Evolutionary conservation across 2,888 invertebrate genomes (phyloP).

Genomic region (Ophraella communa): DNA sequence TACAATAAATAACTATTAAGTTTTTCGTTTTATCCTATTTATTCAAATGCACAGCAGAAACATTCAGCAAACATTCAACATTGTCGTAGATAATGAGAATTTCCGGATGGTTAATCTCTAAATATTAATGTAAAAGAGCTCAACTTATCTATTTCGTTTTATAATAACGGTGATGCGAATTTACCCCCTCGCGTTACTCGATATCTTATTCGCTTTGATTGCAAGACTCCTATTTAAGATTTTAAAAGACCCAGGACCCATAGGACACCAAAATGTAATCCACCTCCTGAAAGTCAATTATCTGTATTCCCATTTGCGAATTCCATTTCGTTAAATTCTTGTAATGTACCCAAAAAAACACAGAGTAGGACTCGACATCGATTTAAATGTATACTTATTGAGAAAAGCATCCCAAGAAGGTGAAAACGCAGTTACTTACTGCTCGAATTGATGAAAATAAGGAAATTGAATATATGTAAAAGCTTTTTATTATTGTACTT

Average conservation of each 20-base stretch:
- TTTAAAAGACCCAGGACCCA: slow-evolving; percentile 17
- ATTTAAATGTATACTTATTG: background rate
- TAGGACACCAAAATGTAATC: slow-evolving; percentile 21
- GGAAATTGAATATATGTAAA: background rate
- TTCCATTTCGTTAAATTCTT: slow-evolving; percentile 8
- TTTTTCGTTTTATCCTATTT: too few species aligned
- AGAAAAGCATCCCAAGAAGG: background rate
- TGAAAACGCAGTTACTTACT: too few species aligned
- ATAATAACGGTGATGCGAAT: slow-evolving; percentile 10
- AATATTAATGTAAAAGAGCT: background rate
- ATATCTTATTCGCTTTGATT: slow-evolving; percentile 25
- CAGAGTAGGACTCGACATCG: too few species aligned
- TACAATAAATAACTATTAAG: too few species aligned
- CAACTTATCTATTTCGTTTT: slow-evolving; percentile 18
- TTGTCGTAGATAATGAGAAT: background rate
- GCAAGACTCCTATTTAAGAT: slow-evolving; percentile 8
- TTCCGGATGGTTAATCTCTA: background rate
- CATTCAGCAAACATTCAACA: background rate
- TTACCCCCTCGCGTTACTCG: slow-evolving; percentile 10
- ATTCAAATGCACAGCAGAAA: too few species aligned
- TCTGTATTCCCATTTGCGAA: slow-evolving; percentile 15
- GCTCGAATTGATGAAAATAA: background rate
- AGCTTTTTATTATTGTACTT: too few species aligned
- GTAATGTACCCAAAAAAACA: background rate
- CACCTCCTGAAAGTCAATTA: slow-evolving; percentile 21